Conservation (phyloP, 2,888 invertebrate species). For the Thecocarcelia acutangulata region DNA sequence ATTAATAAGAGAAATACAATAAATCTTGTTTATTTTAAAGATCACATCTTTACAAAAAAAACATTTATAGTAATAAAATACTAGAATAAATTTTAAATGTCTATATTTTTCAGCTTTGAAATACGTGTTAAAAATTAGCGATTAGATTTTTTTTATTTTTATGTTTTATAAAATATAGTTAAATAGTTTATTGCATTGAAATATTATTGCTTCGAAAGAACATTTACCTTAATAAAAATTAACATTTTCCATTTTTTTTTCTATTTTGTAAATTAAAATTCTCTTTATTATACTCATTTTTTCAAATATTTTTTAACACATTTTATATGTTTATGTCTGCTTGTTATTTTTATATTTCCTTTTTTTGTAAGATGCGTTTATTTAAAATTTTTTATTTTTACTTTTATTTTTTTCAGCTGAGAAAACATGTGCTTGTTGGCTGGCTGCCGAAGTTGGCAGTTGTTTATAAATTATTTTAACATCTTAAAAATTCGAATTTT, state of each 20-base stretch:
- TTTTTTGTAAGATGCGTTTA: constrained; percentile 1
- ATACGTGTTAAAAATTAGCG: constrained; percentile 41
- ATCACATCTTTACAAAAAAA: background rate
- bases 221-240: too few relatives aligned
- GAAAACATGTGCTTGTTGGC: constrained; percentile 21
- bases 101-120: background rate
- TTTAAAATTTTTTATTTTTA: constrained; percentile 33
- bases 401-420: constrained; percentile 10
- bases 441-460: background rate
- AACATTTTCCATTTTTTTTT: too few relatives aligned
- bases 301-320: background rate
- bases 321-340: constrained; percentile 1
- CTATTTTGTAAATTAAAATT: too few relatives aligned
- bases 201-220: too few relatives aligned
- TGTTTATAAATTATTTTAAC: background rate
- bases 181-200: too few relatives aligned
- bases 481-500: too few relatives aligned
- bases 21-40: too few relatives aligned
- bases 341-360: constrained; percentile 7
- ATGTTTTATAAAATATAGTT: too few relatives aligned
- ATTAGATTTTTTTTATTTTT: constrained; percentile 3
- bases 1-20: too few relatives aligned
- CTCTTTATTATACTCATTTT: too few relatives aligned
- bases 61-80: background rate
- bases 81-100: background rate